A percentile compares a stretch with the other conserved stretches of the same genome.
phyloP scores from a whole-genome alignment of 1,140 invertebrate species.

The Ceratosolen solmsi region DNA sequence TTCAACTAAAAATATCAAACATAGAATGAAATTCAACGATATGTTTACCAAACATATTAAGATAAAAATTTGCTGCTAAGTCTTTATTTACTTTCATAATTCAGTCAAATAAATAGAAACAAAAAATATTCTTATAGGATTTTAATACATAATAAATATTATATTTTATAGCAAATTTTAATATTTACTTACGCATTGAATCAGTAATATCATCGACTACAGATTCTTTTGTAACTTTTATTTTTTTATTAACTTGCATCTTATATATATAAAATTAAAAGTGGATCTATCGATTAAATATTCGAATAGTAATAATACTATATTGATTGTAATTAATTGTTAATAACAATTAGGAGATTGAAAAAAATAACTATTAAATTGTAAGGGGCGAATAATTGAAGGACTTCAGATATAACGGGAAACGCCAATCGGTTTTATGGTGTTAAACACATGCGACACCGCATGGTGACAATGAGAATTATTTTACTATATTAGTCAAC shows the following conservation, averaged over 20 bases:
- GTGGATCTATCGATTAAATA: not conserved
- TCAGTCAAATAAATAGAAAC: not conserved
- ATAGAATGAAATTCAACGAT: not conserved
- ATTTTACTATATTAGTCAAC: too few relatives aligned
- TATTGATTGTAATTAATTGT: too few relatives aligned
- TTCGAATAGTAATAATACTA: too few relatives aligned
- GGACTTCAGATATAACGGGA: constrained; percentile 19
- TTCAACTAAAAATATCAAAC: constrained; percentile 50
- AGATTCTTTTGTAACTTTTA: constrained; percentile 43
- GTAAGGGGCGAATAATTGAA: not conserved
- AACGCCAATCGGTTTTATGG: not conserved
- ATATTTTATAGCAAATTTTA: constrained; percentile 10
- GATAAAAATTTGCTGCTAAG: not conserved
- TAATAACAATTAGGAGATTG: not conserved
- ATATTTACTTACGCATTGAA: constrained; percentile 51
- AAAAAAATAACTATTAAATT: constrained; percentile 10
- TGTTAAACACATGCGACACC: not conserved
- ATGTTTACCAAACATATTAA: not conserved
- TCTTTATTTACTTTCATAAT: not conserved
- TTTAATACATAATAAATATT: not conserved
- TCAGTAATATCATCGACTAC: constrained; percentile 46
- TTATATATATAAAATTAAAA: not conserved
- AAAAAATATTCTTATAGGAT: not conserved
- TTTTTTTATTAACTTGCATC: constrained; percentile 46
- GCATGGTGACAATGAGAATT: not conserved